phyloP scores from a whole-genome alignment of 2,113 vertebrate species.

The Cebus imitator region DNA sequence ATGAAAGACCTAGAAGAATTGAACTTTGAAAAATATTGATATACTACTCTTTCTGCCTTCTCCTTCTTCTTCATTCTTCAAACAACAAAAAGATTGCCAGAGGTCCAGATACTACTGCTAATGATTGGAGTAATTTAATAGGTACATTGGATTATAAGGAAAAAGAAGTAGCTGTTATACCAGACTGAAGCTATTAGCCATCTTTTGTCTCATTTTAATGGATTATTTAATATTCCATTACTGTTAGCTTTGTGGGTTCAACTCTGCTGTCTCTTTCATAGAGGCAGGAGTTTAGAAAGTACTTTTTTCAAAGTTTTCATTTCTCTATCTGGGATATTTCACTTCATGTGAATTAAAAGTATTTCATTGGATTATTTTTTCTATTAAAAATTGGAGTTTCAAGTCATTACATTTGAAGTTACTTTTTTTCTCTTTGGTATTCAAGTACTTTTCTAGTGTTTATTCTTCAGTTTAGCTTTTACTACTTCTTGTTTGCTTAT shows the following conservation, averaged over 20 bases:
- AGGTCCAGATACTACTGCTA: neutral
- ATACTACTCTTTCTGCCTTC: neutral
- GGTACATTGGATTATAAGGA: neutral
- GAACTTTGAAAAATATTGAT: slow-evolving; percentile 59
- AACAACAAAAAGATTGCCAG: slow-evolving; percentile 22
- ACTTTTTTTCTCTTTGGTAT: neutral
- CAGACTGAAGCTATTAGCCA: slow-evolving; percentile 42
- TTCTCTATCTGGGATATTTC: neutral
- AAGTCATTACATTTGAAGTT: neutral
- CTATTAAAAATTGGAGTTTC: neutral
- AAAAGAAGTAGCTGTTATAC: slow-evolving; percentile 23
- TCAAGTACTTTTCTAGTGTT: neutral
- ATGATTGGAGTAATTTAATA: slow-evolving; percentile 47
- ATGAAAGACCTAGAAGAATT: slow-evolving; percentile 14
- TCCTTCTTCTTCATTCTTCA: neutral
- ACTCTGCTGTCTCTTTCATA: slow-evolving; percentile 51
- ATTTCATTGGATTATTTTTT: neutral
- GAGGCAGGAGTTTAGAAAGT: slow-evolving; percentile 64
- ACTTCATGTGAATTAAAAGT: neutral
- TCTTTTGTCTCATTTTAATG: slow-evolving; percentile 46
- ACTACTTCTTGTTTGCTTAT: neutral
- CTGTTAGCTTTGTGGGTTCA: slow-evolving; percentile 56
- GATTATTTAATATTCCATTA: slow-evolving; percentile 56
- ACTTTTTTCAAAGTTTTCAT: slow-evolving; percentile 51
- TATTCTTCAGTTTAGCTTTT: neutral